Evolutionary conservation across 2,888 invertebrate species (phyloP).

Genomic region (Limenitis camilla): DNA sequence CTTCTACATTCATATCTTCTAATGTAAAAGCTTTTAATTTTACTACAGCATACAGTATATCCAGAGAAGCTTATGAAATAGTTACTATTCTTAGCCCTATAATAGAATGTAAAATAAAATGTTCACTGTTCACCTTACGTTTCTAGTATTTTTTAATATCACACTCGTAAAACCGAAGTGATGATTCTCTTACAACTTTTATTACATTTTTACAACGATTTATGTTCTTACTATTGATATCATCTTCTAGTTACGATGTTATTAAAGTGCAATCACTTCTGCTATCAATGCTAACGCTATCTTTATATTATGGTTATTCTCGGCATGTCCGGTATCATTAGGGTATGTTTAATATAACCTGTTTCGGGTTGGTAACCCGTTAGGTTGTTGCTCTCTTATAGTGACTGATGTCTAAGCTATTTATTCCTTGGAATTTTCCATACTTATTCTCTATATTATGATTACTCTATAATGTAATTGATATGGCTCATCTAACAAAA

Average conservation of each 20-base stretch:
- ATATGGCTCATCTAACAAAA: too few relatives aligned
- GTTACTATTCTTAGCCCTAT: background rate
- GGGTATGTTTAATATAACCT: background rate
- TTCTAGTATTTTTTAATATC: conserved; percentile 8
- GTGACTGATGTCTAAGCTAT: background rate
- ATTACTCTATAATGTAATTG: too few relatives aligned
- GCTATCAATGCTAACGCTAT: background rate
- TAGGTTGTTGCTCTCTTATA: background rate
- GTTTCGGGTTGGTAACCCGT: background rate
- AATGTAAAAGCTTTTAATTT: conserved; percentile 17
- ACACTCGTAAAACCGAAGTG: conserved; percentile 23
- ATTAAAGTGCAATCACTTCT: conserved; percentile 4
- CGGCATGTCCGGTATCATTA: background rate
- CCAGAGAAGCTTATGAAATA: background rate
- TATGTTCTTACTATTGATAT: conserved; percentile 15
- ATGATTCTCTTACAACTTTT: conserved; percentile 21
- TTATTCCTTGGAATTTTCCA: background rate
- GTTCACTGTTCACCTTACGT: background rate
- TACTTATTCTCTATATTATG: background rate
- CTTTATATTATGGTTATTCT: background rate
- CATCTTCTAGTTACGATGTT: conserved; percentile 12
- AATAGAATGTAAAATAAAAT: background rate
- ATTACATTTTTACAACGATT: conserved; percentile 20
- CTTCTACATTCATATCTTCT: conserved; percentile 6
- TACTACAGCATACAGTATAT: conserved; percentile 4